Conservation (phyloP, 2,113 vertebrate species). For the Dasypus novemcinctus region DNA sequence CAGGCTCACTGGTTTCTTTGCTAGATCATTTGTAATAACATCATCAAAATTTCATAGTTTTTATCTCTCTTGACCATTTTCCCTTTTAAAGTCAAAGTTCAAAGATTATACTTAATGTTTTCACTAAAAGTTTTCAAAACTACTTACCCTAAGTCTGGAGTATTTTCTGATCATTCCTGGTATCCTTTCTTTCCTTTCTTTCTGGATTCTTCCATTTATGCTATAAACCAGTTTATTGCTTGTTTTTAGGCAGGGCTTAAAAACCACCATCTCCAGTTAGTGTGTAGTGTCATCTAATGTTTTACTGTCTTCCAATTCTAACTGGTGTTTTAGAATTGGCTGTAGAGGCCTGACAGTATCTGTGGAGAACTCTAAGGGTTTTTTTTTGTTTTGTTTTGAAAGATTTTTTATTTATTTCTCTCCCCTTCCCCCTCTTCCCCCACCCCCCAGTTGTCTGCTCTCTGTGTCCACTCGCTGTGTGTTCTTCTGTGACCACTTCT, state of each 20-base stretch:
- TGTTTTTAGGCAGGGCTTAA: background rate
- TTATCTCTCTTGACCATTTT: background rate
- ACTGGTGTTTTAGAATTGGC: background rate
- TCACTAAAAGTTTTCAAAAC: background rate
- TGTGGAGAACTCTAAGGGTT: background rate
- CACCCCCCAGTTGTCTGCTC: too few relatives aligned
- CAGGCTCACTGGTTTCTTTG: background rate
- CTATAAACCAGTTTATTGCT: background rate
- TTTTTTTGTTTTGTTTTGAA: too few relatives aligned
- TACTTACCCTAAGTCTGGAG: background rate
- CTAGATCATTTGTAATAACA: background rate
- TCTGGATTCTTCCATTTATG: background rate
- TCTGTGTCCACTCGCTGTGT: too few relatives aligned
- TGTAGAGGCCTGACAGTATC: background rate
- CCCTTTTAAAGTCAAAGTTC: background rate
- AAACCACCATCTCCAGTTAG: background rate
- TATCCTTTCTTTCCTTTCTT: background rate
- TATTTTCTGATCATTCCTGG: background rate
- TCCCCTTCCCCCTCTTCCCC: too few relatives aligned
- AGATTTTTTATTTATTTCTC: too few relatives aligned
- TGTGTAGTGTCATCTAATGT: too few relatives aligned
- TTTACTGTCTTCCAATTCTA: background rate
- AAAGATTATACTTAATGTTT: background rate
- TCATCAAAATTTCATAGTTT: slow-evolving; percentile 37
- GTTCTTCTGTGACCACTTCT: too few relatives aligned